A percentile compares a stretch with the other conserved stretches of the same genome.
Conservation (phyloP, 2,113 vertebrate species). For the Cariama cristata region DNA sequence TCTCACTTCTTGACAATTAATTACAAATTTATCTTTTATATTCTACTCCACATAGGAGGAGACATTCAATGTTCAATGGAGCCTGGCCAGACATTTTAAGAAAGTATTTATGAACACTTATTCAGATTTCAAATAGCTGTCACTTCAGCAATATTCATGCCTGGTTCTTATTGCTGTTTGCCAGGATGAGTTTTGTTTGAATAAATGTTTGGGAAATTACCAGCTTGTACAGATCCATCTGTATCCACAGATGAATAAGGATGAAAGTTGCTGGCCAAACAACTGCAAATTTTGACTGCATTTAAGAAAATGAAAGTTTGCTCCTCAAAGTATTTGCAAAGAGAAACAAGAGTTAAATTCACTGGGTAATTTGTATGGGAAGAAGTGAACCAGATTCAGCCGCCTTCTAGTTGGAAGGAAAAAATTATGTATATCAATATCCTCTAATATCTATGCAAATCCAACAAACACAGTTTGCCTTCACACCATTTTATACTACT, state of each 20-base stretch:
- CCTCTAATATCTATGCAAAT: background rate
- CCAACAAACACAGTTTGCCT: background rate
- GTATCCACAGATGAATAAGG: background rate
- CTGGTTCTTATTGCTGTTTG: background rate
- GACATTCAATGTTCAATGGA: background rate
- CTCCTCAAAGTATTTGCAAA: background rate
- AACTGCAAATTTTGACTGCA: background rate
- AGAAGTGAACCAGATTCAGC: background rate
- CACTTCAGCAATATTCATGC: constrained; percentile 2
- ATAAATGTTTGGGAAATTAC: background rate
- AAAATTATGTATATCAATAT: background rate
- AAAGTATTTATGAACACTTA: background rate
- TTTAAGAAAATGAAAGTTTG: background rate
- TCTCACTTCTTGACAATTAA: background rate
- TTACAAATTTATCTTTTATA: background rate
- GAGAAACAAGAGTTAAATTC: background rate
- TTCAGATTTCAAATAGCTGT: background rate
- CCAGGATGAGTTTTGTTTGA: background rate
- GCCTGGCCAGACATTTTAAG: background rate
- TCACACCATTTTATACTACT: background rate
- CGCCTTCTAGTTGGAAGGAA: background rate
- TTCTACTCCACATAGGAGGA: background rate
- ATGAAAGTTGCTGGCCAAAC: background rate
- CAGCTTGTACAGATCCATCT: background rate
- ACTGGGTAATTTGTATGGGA: background rate